Percentiles rank a stretch among this genome's conserved stretches.
These are phyloP conservation scores for Metacarcinus magister DNA, from an alignment of 2,888 invertebrate genomes.

Conservation along the genomic window DNA sequence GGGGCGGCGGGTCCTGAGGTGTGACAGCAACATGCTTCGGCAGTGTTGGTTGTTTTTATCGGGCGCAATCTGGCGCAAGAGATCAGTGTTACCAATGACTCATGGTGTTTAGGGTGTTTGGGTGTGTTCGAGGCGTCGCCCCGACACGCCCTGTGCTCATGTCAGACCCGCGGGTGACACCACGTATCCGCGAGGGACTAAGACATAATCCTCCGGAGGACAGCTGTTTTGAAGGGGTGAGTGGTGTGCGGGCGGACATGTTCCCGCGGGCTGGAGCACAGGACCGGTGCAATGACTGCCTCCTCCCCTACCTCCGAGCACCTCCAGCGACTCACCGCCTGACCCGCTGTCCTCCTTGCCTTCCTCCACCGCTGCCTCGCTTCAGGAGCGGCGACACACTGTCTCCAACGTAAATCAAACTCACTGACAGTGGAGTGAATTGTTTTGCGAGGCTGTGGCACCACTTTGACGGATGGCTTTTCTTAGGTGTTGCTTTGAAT, in stretches of 20 bases:
- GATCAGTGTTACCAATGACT: conserved; percentile 65
- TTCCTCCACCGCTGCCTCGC: conserved; percentile 38
- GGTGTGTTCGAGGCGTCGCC: neutral
- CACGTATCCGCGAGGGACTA: neutral
- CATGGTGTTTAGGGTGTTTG: neutral
- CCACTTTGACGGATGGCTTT: neutral
- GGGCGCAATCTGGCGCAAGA: conserved; percentile 63
- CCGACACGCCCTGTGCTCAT: neutral
- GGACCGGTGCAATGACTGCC: neutral
- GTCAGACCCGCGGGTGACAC: conserved; percentile 6
- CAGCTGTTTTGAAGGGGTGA: neutral
- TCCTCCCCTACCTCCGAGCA: neutral
- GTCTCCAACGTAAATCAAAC: neutral
- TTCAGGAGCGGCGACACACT: neutral
- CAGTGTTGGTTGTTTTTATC: conserved; percentile 77
- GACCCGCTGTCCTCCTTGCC: neutral
- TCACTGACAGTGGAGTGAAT: neutral
- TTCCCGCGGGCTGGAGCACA: neutral
- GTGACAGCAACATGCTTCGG: conserved; percentile 76
- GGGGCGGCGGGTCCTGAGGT: conserved; percentile 66
- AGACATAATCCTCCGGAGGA: neutral
- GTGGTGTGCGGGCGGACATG: neutral
- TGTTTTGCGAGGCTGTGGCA: neutral
- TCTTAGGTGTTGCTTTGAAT: neutral
- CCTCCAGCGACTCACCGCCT: neutral